A percentile compares a stretch with the other conserved stretches of the same genome.
Conservation (phyloP, 2,113 vertebrate genomes). For the Nannobrachium achirus region DNA sequence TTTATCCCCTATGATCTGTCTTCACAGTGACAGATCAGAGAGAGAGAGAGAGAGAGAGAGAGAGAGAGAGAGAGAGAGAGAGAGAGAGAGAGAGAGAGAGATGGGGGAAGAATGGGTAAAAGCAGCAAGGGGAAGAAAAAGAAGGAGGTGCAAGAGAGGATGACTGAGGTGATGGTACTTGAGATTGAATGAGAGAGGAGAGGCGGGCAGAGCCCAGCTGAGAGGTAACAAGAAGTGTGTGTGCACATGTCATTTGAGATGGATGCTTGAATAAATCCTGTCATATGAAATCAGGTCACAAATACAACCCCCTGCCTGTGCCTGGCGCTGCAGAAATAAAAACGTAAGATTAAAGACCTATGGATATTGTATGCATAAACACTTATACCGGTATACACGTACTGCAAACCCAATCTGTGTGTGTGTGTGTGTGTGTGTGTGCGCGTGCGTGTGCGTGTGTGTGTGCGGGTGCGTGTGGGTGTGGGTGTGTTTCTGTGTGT, state of each 20-base stretch:
- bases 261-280: constrained; percentile 65
- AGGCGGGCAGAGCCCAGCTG: constrained; percentile 25
- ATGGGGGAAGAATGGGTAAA: constrained; percentile 18
- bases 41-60: not conserved
- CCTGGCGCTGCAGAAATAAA: constrained; percentile 16
- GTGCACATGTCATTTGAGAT: constrained; percentile 22
- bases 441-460: not conserved
- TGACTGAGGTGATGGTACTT: constrained; percentile 9
- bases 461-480: not conserved
- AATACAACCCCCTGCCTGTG: constrained; percentile 28
- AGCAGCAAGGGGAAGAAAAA: constrained; percentile 10
- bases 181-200: constrained; percentile 38
- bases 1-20: too few relatives aligned
- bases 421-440: not conserved
- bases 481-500: not conserved
- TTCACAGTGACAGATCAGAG: not conserved
- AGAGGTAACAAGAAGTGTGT: constrained; percentile 14
- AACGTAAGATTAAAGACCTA: not conserved
- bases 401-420: not conserved
- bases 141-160: constrained; percentile 39
- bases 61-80: not conserved
- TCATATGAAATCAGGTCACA: constrained; percentile 71
- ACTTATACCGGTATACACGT: too few relatives aligned
- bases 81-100: not conserved
- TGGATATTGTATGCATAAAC: too few relatives aligned